Evolutionary conservation across 2,888 invertebrate species (phyloP).

Genomic region (Lypha dubia): DNA sequence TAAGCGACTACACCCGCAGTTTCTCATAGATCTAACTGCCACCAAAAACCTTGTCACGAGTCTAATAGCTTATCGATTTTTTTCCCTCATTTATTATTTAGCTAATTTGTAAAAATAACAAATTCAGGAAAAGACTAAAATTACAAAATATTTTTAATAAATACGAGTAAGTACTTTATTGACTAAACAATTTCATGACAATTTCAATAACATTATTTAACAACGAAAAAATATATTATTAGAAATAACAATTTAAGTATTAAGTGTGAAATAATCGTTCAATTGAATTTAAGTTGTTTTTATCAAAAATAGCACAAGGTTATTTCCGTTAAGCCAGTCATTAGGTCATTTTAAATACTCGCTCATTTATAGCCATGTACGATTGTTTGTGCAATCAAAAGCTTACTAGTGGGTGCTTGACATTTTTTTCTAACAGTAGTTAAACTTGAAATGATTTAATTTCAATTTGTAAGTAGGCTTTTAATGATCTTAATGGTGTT

Average conservation of each 20-base stretch:
- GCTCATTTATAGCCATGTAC: too few species aligned
- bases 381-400: not conserved
- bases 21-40: slow-evolving; percentile 5
- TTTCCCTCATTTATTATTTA: slow-evolving; percentile 17
- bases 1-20: slow-evolving; percentile 59
- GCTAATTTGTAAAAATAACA: slow-evolving; percentile 38
- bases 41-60: slow-evolving; percentile 51
- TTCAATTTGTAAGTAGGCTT: not conserved
- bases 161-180: slow-evolving; percentile 6
- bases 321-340: slow-evolving; percentile 47
- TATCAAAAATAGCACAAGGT: slow-evolving; percentile 46
- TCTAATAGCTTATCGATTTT: not conserved
- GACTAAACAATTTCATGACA: slow-evolving; percentile 54
- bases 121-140: not conserved
- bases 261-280: slow-evolving; percentile 1
- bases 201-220: slow-evolving; percentile 34
- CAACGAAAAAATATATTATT: slow-evolving; percentile 10
- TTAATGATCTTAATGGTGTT: slow-evolving; percentile 21
- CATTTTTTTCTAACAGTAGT: not conserved
- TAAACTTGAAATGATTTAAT: slow-evolving; percentile 1
- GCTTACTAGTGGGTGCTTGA: slow-evolving; percentile 36
- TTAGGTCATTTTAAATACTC: slow-evolving; percentile 19
- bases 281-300: slow-evolving; percentile 1
- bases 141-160: slow-evolving; percentile 18
- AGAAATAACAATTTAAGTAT: slow-evolving; percentile 12